Base-by-base conservation (phyloP, 2,113 vertebrate species). In the Suricata suricatta region DNA sequence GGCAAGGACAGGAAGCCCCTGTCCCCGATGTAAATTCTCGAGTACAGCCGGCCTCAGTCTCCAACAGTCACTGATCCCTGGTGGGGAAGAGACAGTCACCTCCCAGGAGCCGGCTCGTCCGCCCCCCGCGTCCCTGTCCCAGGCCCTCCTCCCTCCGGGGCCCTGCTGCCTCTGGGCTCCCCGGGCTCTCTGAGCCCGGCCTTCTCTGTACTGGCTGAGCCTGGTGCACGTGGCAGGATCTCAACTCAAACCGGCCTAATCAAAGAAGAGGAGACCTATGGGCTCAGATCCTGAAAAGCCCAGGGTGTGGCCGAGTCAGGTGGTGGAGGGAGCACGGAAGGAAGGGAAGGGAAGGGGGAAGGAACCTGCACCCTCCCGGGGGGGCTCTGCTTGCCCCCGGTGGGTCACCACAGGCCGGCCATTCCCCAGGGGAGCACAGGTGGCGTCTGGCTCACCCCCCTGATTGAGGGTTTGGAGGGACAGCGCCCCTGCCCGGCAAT, bases 21-120 rank as follows among this genome's bases (percentile, higher is more conserved):
- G 79, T 35, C 71, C 17, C 0, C 27, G 38, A 60, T 47, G 13
- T 47, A 79, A 91, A 79, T 16, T 31, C 35, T 25, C 16, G 31
- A 4, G 0, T 31, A 29, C 1, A 0, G 35, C 5, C 1, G 1
- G 41, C 64, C 17, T 72, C 47, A 11, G 4, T 14, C 23, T 71
- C 52, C 68, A 47, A 29, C 2, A 5, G 31, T 33, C 14, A 4
- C 25, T 12, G 54, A 9, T 50, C 19, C 7, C 38, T 1, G 0
- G 6, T 1, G 38, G 10, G 27, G 57, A 63, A 41, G 41, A 15
- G 9, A 14, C 8, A 8, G 38, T n/a, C 13, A 19, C 57, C 31
- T 69, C 47, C 27, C 44, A n/a, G 15, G 69, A 44, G 41, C 16
- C 10, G 0, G 23, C 2, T 0, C 31, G 33, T 29, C 16, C 1